Evolutionary conservation across 1,140 invertebrate genomes (phyloP).

Genomic region (Diachasma alloeum): DNA sequence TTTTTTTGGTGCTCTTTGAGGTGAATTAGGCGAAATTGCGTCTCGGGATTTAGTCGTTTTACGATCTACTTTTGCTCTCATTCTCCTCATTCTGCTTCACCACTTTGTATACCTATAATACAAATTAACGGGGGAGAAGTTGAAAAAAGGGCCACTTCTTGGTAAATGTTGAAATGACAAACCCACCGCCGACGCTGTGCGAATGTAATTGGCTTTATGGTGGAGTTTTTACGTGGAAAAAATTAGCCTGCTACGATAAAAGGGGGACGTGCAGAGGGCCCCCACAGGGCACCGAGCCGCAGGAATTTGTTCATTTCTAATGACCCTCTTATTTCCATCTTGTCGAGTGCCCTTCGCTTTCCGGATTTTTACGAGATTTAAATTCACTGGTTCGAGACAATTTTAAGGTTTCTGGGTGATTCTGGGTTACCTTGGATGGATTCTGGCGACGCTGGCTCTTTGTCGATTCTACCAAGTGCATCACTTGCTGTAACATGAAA

Average conservation of each 20-base stretch:
- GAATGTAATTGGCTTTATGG: slow-evolving; percentile 49
- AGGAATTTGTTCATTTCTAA: slow-evolving; percentile 23
- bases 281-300: slow-evolving; percentile 2
- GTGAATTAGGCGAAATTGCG: not conserved
- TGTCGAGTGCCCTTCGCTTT: not conserved
- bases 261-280: slow-evolving; percentile 10
- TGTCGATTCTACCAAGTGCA: slow-evolving; percentile 59
- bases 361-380: slow-evolving; percentile 6
- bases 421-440: slow-evolving; percentile 59
- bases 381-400: slow-evolving; percentile 24
- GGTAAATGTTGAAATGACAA: slow-evolving; percentile 44
- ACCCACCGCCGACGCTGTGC: slow-evolving; percentile 24
- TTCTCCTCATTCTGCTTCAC: not conserved
- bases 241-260: slow-evolving; percentile 31
- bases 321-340: slow-evolving; percentile 21
- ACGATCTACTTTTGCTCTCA: not conserved
- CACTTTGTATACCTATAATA: slow-evolving; percentile 8
- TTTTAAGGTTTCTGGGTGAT: slow-evolving; percentile 12
- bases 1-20: not conserved
- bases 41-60: not conserved
- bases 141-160: not conserved
- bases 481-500: slow-evolving; percentile 61
- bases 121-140: not conserved
- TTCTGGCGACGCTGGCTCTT: slow-evolving; percentile 60
- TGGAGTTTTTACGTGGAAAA: slow-evolving; percentile 49